These are phyloP conservation scores for Metridium senile DNA, from an alignment of 92 coral and sea anemone species.

Conservation along the genomic window DNA sequence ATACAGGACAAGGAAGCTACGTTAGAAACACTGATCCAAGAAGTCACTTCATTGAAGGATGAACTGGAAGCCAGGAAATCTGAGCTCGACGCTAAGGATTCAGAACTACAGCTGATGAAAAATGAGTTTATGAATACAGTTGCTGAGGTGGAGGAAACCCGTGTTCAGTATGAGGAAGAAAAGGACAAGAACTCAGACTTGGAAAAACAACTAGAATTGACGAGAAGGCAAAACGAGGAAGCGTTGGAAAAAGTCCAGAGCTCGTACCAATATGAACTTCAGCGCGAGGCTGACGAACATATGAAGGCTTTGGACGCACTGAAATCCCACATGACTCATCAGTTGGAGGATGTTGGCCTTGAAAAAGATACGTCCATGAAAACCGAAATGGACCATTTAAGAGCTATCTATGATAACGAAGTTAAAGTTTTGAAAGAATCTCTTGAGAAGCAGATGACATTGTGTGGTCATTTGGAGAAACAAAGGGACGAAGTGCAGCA, in stretches of 20 bases:
- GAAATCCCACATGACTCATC: conserved; percentile 50
- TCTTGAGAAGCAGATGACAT: conserved; percentile 59
- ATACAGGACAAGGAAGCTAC: conserved; percentile 46
- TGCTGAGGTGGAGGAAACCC: conserved; percentile 40
- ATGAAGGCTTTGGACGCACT: conserved; percentile 63
- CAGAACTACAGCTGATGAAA: conserved; percentile 36
- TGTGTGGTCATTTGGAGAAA: conserved; percentile 58
- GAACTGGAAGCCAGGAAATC: conserved; percentile 7
- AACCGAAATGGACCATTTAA: conserved; percentile 68
- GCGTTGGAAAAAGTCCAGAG: conserved; percentile 65
- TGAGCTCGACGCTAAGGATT: conserved; percentile 18
- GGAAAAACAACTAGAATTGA: conserved; percentile 52
- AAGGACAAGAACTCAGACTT: conserved; percentile 51
- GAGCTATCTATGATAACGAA: conserved; percentile 78
- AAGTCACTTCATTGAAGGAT: conserved; percentile 21
- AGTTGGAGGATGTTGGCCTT: conserved; percentile 63
- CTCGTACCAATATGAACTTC: conserved; percentile 71
- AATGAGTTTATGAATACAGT: conserved; percentile 42
- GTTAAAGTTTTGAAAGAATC: conserved; percentile 62
- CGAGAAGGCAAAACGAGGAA: conserved; percentile 54
- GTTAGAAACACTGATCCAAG: conserved; percentile 27
- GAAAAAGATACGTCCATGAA: conserved; percentile 65
- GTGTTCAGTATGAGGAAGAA: conserved; percentile 52
- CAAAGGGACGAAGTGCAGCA: conserved; percentile 54
- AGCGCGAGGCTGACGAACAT: conserved; percentile 49